Base-by-base conservation (phyloP, 2,113 vertebrate genomes). In the Propithecus coquereli region DNA sequence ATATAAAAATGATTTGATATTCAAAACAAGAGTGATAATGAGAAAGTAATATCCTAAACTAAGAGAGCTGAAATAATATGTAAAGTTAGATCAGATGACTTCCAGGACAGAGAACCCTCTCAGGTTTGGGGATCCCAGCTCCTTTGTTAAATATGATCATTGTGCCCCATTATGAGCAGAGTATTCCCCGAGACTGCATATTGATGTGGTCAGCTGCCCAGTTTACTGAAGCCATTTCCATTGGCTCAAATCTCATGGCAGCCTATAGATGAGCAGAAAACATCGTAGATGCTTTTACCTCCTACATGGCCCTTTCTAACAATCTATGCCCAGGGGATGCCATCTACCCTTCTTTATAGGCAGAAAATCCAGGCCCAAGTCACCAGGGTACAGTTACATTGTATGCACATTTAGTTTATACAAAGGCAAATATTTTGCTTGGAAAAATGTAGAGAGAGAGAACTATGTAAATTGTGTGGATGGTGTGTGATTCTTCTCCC, bases 1-100 rank as follows among this genome's bases (percentile, higher is more conserved):
- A 77, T 90, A 43, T 16, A 34, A 76, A 82, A 94, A 63, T 94
- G 27, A 94, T 59, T 57, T 94, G 32, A 37, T 88, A 32, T 88
- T 94, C 59, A 93, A 93, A 84, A 37, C 14, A 79, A 94, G 43
- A 57, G 10, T 76, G 5, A 16, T 77, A 88, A 90, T 23, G 73
- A 89, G 30, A 45, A 90, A 87, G 13, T 50, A 32, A 74, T 43
- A 85, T 87, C 66, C 43, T 89, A 57, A 85, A 52, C 13, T 47
- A 45, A 34, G 32, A 43, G 18, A 20, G 17, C 52, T 81, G 45
- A 17, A 47, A 30, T 57, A 22, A 25, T 47, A 63, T 1, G 5
- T 66, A 17, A 32, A 18, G 37, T 83, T 73, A 32, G 17, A 40
- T 45, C 34, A 43, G 25, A 8, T 40, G 54, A 66, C 59, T 68